Percentiles rank a stretch among this genome's conserved stretches.
Conservation (phyloP, 2,888 invertebrate genomes). For the Phytoseiulus persimilis region DNA sequence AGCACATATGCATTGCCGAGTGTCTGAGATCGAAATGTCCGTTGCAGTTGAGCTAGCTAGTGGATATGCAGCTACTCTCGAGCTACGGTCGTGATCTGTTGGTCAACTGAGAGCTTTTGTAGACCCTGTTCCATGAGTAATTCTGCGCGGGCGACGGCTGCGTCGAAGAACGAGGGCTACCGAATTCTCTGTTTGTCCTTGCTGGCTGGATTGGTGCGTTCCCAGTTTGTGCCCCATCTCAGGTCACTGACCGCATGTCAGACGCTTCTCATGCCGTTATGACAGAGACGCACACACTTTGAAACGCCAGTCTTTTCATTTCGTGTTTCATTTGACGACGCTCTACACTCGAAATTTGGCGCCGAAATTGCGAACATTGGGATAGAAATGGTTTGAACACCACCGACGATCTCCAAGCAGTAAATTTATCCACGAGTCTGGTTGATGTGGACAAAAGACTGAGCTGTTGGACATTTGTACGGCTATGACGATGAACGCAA, state of each 20-base stretch:
- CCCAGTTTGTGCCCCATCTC: background rate
- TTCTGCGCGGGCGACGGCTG: background rate
- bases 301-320: background rate
- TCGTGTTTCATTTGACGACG: background rate
- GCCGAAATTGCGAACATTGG: too few species aligned
- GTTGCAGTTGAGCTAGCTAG: background rate
- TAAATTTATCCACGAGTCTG: too few species aligned
- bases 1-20: background rate
- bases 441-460: too few species aligned
- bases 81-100: background rate
- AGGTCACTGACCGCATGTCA: background rate
- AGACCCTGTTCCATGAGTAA: background rate
- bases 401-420: too few species aligned
- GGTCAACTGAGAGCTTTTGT: background rate
- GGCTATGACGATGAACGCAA: background rate
- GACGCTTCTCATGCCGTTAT: background rate
- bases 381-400: too few species aligned
- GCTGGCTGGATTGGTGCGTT: background rate
- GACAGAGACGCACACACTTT: background rate
- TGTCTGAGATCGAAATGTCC: background rate
- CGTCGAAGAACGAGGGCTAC: background rate
- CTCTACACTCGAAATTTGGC: background rate
- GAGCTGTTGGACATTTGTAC: too few species aligned
- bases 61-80: background rate
- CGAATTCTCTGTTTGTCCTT: background rate